phyloP scores from a whole-genome alignment of 2,797 vertebrate genomes.

The Tokudaia tokunoshimensis region DNA sequence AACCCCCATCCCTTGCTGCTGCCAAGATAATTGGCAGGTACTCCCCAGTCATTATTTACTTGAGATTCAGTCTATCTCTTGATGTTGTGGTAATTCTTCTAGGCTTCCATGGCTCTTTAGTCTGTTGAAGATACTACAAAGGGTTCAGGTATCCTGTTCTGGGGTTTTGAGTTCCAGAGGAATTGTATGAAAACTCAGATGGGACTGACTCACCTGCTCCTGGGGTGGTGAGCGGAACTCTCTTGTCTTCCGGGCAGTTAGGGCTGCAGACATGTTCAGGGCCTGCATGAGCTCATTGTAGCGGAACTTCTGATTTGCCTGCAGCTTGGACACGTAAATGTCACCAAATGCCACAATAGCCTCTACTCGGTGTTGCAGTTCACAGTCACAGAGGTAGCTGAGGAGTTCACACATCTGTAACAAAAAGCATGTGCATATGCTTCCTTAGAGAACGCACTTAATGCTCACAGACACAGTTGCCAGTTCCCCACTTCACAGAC shows the following conservation, averaged over 20 bases:
- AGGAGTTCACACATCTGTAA: conserved; percentile 98
- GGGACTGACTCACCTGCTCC: conserved; percentile 93
- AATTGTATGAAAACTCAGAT: neutral
- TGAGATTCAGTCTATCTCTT: neutral
- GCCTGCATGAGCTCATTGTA: conserved; percentile 99
- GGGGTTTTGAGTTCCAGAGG: neutral
- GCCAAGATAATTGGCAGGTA: neutral
- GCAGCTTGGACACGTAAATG: conserved; percentile 96
- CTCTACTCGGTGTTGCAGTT: conserved; percentile 98
- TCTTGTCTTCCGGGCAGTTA: conserved; percentile 97
- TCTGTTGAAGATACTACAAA: neutral
- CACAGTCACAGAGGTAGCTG: conserved; percentile 99
- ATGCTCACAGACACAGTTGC: neutral
- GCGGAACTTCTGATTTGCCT: conserved; percentile 98
- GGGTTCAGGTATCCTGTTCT: neutral
- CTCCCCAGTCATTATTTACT: neutral
- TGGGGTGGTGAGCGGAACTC: conserved; percentile 99
- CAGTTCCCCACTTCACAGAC: neutral
- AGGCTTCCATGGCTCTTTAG: neutral
- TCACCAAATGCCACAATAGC: conserved; percentile 98
- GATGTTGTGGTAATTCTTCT: neutral
- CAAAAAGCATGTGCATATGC: neutral
- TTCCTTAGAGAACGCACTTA: neutral
- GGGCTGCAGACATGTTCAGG: conserved; percentile 98
- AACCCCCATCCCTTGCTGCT: neutral